Percentiles rank a stretch among this genome's conserved stretches.
Conservation (phyloP, 2,797 vertebrate genomes). For the Chromobotia macracanthus region DNA sequence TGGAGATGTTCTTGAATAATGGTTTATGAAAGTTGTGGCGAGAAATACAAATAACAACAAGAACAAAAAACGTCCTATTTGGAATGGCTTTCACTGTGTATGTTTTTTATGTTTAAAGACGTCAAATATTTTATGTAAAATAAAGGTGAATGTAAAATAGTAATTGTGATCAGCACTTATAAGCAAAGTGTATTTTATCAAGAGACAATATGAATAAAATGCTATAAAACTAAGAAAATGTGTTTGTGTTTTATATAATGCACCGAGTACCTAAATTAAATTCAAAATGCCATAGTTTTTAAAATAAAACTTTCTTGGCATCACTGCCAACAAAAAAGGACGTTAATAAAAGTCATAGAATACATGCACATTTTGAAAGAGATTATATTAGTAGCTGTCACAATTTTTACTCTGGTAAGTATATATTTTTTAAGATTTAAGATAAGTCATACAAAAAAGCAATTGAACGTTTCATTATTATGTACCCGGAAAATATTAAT, state of each 20-base stretch:
- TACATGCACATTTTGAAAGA: no score
- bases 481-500: no score
- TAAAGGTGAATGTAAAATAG: slow-evolving; percentile 82
- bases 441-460: no score
- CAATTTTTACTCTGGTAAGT: no score
- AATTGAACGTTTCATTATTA: no score
- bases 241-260: slow-evolving; percentile 9
- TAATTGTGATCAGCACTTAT: slow-evolving; percentile 85
- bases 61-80: not conserved
- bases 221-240: slow-evolving; percentile 55
- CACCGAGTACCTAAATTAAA: no score
- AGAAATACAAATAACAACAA: slow-evolving; percentile 42
- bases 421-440: no score
- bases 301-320: no score
- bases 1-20: not conserved
- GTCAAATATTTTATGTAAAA: slow-evolving; percentile 76
- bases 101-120: slow-evolving; percentile 63
- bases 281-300: no score
- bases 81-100: slow-evolving; percentile 62
- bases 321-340: no score
- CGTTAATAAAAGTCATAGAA: no score
- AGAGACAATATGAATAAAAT: slow-evolving; percentile 79
- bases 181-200: slow-evolving; percentile 83
- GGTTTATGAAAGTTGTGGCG: slow-evolving; percentile 58
- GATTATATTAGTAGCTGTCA: no score